These are phyloP conservation scores for Myotis pilosus DNA, from an alignment of 2,797 vertebrate genomes.

Conservation along the genomic window DNA sequence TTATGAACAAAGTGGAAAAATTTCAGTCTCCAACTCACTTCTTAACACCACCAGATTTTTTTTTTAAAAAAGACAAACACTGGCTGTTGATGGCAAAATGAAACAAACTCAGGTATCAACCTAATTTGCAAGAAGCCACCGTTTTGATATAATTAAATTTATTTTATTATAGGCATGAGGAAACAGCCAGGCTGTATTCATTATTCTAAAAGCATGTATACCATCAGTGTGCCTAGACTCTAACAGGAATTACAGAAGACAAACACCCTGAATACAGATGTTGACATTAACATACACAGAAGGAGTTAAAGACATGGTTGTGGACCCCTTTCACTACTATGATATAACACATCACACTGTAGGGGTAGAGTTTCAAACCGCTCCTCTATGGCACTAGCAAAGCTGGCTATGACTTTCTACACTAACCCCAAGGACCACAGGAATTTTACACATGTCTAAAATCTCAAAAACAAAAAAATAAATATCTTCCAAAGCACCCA, in stretches of 20 bases:
- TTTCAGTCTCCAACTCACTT: constrained; percentile 26
- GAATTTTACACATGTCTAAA: neutral
- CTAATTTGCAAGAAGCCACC: neutral
- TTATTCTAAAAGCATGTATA: neutral
- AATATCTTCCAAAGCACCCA: neutral
- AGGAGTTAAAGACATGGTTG: neutral
- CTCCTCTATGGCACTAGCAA: neutral
- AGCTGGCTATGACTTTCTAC: neutral
- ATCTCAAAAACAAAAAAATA: neutral
- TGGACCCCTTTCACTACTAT: neutral
- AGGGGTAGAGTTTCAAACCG: neutral
- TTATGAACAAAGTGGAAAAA: constrained; percentile 25
- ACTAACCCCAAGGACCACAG: neutral
- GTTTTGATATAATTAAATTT: neutral
- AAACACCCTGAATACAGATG: neutral
- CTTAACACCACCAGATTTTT: neutral
- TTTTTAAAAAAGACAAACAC: neutral
- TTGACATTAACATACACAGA: neutral
- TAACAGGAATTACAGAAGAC: neutral
- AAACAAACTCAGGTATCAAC: constrained; percentile 18
- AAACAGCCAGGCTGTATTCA: neutral
- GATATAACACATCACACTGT: neutral
- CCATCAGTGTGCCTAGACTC: neutral
- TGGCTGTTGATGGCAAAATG: neutral
- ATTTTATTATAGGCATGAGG: neutral